phyloP scores from a whole-genome alignment of 2,888 invertebrate genomes.

The Mythimna loreyi region DNA sequence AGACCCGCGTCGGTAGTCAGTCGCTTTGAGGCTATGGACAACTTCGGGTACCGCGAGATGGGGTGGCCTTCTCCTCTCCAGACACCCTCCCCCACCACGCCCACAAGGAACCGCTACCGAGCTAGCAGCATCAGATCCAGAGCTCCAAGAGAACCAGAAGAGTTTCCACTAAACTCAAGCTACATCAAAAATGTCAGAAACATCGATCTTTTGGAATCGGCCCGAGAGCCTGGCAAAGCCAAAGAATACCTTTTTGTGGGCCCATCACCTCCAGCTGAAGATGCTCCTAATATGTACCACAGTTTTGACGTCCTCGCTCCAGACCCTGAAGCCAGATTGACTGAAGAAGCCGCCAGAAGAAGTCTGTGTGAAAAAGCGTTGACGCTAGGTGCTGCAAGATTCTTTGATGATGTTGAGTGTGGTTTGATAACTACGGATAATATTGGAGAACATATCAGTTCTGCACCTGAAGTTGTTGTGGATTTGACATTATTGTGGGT shows the following conservation, averaged over 20 bases:
- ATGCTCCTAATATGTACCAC: conserved; percentile 94
- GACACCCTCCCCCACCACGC: conserved; percentile 76
- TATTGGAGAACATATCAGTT: conserved; percentile 90
- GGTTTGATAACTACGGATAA: conserved; percentile 92
- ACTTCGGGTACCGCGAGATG: conserved; percentile 92
- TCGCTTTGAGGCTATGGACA: conserved; percentile 89
- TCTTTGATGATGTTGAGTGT: conserved; percentile 94
- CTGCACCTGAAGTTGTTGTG: conserved; percentile 93
- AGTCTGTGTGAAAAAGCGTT: conserved; percentile 93
- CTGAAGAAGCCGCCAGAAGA: conserved; percentile 93
- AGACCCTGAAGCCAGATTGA: conserved; percentile 93
- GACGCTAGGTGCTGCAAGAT: conserved; percentile 92
- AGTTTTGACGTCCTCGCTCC: conserved; percentile 93
- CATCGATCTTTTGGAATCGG: conserved; percentile 91
- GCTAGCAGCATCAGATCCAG: conserved; percentile 86
- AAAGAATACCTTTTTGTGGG: conserved; percentile 95
- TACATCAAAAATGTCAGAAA: conserved; percentile 79
- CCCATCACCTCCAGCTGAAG: conserved; percentile 95
- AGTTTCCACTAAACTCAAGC: conserved; percentile 90
- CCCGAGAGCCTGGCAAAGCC: conserved; percentile 89
- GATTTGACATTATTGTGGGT: conserved; percentile 94
- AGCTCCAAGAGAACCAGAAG: conserved; percentile 82
- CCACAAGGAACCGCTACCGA: conserved; percentile 75
- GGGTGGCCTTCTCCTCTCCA: conserved; percentile 86
- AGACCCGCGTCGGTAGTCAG: conserved; percentile 71